These are phyloP conservation scores for Menura novaehollandiae DNA, from an alignment of 2,113 vertebrate species.

Conservation along the genomic window DNA sequence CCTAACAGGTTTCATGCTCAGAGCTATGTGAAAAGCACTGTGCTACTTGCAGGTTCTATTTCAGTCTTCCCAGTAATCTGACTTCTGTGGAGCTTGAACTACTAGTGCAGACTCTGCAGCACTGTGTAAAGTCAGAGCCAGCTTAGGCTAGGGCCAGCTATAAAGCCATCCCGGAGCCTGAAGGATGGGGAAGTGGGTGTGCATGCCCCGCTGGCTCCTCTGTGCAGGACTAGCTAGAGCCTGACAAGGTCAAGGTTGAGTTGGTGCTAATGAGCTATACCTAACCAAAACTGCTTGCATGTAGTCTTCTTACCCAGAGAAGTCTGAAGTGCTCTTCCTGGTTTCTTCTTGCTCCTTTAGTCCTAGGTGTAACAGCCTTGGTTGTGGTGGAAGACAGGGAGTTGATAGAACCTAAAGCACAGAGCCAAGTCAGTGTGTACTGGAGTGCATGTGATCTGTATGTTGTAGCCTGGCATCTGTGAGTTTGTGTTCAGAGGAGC, in stretches of 20 bases:
- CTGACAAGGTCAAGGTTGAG: not conserved
- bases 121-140: rapidly evolving
- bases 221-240: not conserved
- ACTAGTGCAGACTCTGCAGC: not conserved
- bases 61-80: not conserved
- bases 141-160: not conserved
- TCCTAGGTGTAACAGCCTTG: not conserved
- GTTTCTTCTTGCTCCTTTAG: not conserved
- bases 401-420: not conserved
- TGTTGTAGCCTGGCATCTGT: not conserved
- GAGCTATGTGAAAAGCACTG: not conserved
- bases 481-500: not conserved
- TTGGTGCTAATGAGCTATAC: not conserved
- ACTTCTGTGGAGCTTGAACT: not conserved
- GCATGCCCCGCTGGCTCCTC: not conserved
- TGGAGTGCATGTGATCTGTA: not conserved
- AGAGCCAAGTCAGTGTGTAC: not conserved
- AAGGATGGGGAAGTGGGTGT: not conserved
- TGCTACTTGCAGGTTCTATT: not conserved
- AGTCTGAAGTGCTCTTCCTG: not conserved
- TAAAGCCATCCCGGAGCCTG: not conserved
- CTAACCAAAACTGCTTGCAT: not conserved
- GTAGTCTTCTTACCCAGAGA: not conserved
- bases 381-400: not conserved
- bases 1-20: not conserved